Evolutionary conservation across 1,140 invertebrate genomes (phyloP), one percentile per base, ranked within the genome.

Genomic region (Drosophila teissieri): DNA sequence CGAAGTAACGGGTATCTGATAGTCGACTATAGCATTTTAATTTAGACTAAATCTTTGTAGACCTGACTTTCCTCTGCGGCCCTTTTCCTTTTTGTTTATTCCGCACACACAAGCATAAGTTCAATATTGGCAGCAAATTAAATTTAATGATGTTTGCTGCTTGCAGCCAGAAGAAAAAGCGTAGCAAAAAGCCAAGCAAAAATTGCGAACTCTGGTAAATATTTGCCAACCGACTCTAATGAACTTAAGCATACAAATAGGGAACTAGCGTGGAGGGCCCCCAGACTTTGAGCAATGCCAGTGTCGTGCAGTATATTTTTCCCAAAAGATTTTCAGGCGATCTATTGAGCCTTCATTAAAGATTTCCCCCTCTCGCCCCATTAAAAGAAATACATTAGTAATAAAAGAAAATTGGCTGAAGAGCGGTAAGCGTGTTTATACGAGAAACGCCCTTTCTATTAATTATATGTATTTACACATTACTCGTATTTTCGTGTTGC

Each of bases 101-200:
- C 53, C 44, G 17, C 31, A 60, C 49, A 68, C 49, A 61, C 51
- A 40, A 22, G 27, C 22, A 68, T 54, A 56, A 52, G 37, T 67
- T 86, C 83, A 69, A 86, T 82, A 86, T 86, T 86, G 78, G 83
- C 83, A 79, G 64, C 58, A 88, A 88, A 86, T 88, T 88, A 86
- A 86, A 88, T 88, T 79, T 82, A 86, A 86, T 88, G 79, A 86
- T 86, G 78, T 88, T 86, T 86, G 78, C 72, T 62, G 45, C 77
- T 74, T 78, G 72, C 62, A 75, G 60, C 70, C 64, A 75, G 75
- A 54, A 63, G 49, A 19, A 37, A 46, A 48, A 36, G 22, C 46
- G 39, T 45, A 45, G 37, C 42, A 69, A 74, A 53, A 42, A 69
- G 61, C 58, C 40, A 53, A 85, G 55, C 56, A 46, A 39, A 80